A percentile compares a stretch with the other conserved stretches of the same genome.
Conservation (phyloP, 2,797 vertebrate species). For the Tangara arthus region DNA sequence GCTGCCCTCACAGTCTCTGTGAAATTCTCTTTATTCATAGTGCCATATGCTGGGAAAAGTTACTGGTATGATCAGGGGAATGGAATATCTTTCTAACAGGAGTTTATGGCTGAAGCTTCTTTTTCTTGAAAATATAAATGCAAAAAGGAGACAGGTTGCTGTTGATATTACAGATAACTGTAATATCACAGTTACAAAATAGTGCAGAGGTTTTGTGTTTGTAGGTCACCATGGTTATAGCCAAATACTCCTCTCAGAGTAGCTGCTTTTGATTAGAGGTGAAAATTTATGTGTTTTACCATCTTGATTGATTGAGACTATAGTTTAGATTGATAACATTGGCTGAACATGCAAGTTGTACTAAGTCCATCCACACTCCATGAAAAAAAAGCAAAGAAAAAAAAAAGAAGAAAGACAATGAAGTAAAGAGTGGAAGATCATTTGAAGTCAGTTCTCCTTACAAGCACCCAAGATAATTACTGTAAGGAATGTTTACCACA, state of each 20-base stretch:
- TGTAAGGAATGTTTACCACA: not conserved
- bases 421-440: not conserved
- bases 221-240: not conserved
- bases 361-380: not conserved
- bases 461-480: not conserved
- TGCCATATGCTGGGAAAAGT: not conserved
- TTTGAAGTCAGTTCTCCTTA: not conserved
- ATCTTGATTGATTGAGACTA: not conserved
- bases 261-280: not conserved
- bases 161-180: not conserved
- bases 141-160: not conserved
- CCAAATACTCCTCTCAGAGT: not conserved
- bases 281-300: not conserved
- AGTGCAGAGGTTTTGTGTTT: not conserved
- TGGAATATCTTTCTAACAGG: not conserved
- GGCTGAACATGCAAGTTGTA: not conserved
- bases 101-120: not conserved
- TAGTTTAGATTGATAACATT: not conserved
- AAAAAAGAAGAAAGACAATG: not conserved
- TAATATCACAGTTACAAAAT: not conserved
- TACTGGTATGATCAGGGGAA: not conserved
- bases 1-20: not conserved
- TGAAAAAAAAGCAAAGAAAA: not conserved
- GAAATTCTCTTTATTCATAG: not conserved
- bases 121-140: not conserved